Conservation (phyloP, 2,888 invertebrate species). For the Cephus spinipes region DNA sequence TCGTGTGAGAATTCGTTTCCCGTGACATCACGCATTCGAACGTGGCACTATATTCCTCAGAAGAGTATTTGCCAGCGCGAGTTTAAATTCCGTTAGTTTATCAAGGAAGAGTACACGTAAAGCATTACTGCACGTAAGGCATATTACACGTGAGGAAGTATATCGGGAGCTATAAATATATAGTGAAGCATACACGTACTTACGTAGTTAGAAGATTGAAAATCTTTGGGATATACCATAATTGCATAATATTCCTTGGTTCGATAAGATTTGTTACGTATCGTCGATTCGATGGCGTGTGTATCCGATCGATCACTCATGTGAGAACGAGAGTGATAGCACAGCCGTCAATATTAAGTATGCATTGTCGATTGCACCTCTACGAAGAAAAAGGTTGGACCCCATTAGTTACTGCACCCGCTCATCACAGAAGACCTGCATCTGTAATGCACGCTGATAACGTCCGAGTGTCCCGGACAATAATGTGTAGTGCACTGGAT, state of each 20-base stretch:
- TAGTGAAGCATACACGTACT: neutral
- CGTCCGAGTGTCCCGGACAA: constrained; percentile 5
- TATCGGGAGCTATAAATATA: neutral
- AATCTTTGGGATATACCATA: neutral
- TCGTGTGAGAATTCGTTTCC: neutral
- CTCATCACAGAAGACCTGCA: constrained; percentile 33
- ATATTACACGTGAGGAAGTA: neutral
- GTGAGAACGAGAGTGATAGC: neutral
- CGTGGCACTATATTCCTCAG: neutral
- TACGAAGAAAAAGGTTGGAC: constrained; percentile 30
- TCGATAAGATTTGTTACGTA: neutral
- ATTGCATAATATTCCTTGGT: neutral
- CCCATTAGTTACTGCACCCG: constrained; percentile 41
- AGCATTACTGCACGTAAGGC: neutral
- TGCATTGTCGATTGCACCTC: constrained; percentile 20
- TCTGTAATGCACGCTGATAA: constrained; percentile 26
- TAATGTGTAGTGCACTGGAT: constrained; percentile 14
- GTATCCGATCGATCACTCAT: neutral
- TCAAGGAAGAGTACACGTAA: neutral
- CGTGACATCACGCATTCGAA: neutral
- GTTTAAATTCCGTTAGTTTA: neutral
- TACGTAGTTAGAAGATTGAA: neutral
- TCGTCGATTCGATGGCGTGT: neutral
- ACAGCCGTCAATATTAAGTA: neutral
- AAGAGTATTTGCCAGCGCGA: neutral